These are phyloP conservation scores for Sebastiscus albofasciatus DNA, from an alignment of 2,797 vertebrate species.

Conservation along the genomic window DNA sequence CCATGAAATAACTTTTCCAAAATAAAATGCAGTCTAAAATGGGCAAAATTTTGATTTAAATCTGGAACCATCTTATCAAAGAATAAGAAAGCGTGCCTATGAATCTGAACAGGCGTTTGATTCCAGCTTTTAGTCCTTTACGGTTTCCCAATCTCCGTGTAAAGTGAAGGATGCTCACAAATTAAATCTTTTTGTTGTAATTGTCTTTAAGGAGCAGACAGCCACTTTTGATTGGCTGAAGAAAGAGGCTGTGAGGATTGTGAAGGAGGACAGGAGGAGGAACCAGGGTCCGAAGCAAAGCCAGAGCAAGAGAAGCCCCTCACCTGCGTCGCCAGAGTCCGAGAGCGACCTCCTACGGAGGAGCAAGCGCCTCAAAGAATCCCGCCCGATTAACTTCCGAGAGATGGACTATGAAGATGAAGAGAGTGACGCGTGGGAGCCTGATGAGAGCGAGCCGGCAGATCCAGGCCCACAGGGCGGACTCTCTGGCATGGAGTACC, in stretches of 20 bases:
- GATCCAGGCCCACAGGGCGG: slow-evolving; percentile 50
- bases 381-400: slow-evolving; percentile 56
- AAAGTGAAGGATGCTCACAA: not conserved
- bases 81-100: not conserved
- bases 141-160: not conserved
- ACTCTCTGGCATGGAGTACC: slow-evolving; percentile 82
- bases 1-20: not conserved
- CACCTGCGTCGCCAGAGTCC: slow-evolving; percentile 51
- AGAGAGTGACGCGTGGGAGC: slow-evolving; percentile 39
- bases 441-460: slow-evolving; percentile 22
- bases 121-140: not conserved
- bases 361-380: slow-evolving; percentile 71
- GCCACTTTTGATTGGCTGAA: slow-evolving; percentile 79
- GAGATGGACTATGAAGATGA: slow-evolving; percentile 30
- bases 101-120: not conserved
- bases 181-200: not conserved
- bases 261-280: slow-evolving; percentile 53
- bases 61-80: not conserved
- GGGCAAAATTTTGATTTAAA: not conserved
- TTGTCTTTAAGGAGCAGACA: slow-evolving; percentile 65
- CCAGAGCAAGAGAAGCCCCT: slow-evolving; percentile 66
- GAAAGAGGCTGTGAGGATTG: slow-evolving; percentile 76
- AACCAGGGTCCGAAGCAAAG: not conserved
- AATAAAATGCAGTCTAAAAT: not conserved
- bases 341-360: slow-evolving; percentile 53